Percentiles rank a stretch among this genome's conserved stretches.
phyloP scores from a whole-genome alignment of 2,888 invertebrate species.

The Ischnus inquisitorius region DNA sequence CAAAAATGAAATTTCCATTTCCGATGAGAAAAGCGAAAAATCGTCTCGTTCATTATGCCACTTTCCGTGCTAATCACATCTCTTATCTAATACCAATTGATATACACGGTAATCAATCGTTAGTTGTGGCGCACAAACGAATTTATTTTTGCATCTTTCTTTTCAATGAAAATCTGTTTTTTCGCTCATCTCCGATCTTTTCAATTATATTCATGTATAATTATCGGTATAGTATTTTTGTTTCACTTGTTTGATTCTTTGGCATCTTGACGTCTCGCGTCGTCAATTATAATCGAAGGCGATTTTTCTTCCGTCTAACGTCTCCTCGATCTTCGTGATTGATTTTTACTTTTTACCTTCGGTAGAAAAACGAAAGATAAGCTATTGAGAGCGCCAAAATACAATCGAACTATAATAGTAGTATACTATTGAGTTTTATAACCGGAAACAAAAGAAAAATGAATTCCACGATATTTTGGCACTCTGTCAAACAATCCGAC shows the following conservation, averaged over 20 bases:
- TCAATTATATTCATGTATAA: conserved; percentile 34
- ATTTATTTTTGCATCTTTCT: conserved; percentile 9
- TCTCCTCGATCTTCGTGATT: conserved; percentile 37
- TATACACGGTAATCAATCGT: background rate
- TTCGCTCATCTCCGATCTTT: conserved; percentile 7
- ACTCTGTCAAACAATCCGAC: background rate
- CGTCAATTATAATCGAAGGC: conserved; percentile 21
- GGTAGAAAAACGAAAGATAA: conserved; percentile 16
- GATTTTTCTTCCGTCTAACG: background rate
- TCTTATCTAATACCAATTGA: background rate
- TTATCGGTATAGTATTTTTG: conserved; percentile 46
- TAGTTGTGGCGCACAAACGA: background rate
- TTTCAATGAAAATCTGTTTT: background rate
- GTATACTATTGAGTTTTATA: background rate
- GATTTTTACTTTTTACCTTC: conserved; percentile 45
- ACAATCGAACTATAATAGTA: background rate
- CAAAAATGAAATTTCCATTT: background rate
- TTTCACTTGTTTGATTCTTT: conserved; percentile 56
- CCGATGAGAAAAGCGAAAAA: too few species aligned
- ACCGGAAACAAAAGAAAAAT: background rate
- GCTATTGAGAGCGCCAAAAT: conserved; percentile 7
- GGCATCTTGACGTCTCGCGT: conserved; percentile 49
- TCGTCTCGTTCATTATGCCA: background rate
- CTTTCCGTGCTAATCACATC: background rate
- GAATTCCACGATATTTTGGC: conserved; percentile 4